Evolutionary conservation across 2,888 invertebrate genomes (phyloP), one percentile per base, ranked within the genome.

Genomic region (Brachycybe producta): DNA sequence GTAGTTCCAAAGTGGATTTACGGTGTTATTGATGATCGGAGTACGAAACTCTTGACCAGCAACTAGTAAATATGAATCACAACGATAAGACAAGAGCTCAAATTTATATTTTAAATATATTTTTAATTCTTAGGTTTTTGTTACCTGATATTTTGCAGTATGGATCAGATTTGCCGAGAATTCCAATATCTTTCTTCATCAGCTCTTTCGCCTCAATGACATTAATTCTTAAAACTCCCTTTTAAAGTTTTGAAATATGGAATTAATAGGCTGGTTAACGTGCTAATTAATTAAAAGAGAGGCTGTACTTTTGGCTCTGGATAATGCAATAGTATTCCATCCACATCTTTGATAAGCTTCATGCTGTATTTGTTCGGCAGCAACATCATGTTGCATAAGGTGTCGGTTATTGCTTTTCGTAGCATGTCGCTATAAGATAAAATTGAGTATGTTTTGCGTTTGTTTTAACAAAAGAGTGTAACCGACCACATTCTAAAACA

Each of bases 81-180:
- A 27, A 51, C 26, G 24, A 21, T 19, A 28, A 34, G 36, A 45
- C 15, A 19, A 26, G 23, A 13, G 15, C 7, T 23, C 23, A 38
- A n/a, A n/a, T n/a, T n/a, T 28, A 17, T 17, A 26, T 42, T 23
- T 19, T 30, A n/a, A n/a, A n/a, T n/a, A n/a, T n/a, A n/a, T n/a
- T n/a, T n/a, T n/a, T n/a, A n/a, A n/a, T n/a, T n/a, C n/a, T n/a
- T n/a, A n/a, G n/a, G n/a, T n/a, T n/a, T n/a, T n/a, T n/a, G n/a
- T n/a, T 58, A 69, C 68, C 65, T 55, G 61, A 61, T 36, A 70
- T 74, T 48, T 91, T 78, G 41, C 86, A 86, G 68, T 97, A 98
- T 3, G 98, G 97, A 75, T 98, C 97, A 0, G 94, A 94, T 73
- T 95, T 95, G 64, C 94, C 91, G 61, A 95, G 68, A 67, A 97